Base-by-base conservation (phyloP, 2,113 vertebrate genomes). In the Heterotilapia buettikoferi region DNA sequence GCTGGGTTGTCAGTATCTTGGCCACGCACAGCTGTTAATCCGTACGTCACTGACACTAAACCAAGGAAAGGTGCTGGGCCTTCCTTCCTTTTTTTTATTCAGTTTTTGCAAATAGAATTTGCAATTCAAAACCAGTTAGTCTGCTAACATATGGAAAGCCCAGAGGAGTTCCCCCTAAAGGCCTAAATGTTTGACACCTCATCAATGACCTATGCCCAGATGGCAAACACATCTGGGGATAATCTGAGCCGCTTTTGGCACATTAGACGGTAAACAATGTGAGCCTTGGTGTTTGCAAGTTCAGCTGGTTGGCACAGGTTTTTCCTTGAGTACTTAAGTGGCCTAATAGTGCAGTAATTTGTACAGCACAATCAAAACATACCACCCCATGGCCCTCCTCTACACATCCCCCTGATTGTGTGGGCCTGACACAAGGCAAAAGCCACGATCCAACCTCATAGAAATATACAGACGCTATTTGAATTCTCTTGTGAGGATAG, bases 321-420 rank as follows among this genome's bases (percentile, higher is more conserved):
- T 57, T 57, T 57, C 21, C 24, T 57, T 26, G 54, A 57, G 54
- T 3, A 26, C 54, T 26, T 57, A 57, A 56, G 54, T 54, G 53
- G 53, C 11, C 54, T 56, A 56, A 26, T 26, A 7, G 54, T 14
- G 54, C 54, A 57, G 53, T 26, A 57, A 57, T 57, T 57, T 57
- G 24, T 5, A 57, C 54, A 14, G 54, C 24, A 57, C 24, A 57
- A 57, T 57, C 56, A 68, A 40, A 68, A 68, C 33, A 33, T 63
- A 63, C 16, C 59, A 40, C 3, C 63, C 63, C 36, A 68, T n/a
- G 33, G 36, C 1, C 63, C 63, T 68, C 36, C 63, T 68, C 36
- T 68, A 40, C 33, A 68, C 63, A 0, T 3, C 0, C 63, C 10
- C 33, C 63, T 21, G 19, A 16, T 26, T 9, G 12, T 71, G 66